Evolutionary conservation across 2,797 vertebrate genomes (phyloP).

Genomic region (Gastrophryne carolinensis): DNA sequence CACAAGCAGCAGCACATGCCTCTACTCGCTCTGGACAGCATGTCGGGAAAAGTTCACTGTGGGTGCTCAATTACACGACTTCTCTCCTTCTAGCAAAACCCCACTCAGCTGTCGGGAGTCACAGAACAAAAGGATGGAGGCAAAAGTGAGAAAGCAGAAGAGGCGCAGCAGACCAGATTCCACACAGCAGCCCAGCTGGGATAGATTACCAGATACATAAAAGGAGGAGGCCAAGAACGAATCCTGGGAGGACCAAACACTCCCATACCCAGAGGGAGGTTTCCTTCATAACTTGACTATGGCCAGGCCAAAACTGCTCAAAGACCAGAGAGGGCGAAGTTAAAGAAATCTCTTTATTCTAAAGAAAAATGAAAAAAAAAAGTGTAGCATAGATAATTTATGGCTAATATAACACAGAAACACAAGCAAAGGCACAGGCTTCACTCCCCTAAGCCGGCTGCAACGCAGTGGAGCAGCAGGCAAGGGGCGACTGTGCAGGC

Average conservation of each 20-base stretch:
- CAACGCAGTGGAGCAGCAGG: too few relatives aligned
- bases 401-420: slow-evolving; percentile 1
- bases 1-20: background rate
- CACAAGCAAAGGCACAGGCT: background rate
- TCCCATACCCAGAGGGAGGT: slow-evolving; percentile 46
- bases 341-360: too few relatives aligned
- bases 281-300: slow-evolving; percentile 42
- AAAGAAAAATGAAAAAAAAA: background rate
- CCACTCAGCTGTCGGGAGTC: slow-evolving; percentile 47
- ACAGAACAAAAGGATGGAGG: slow-evolving; percentile 41
- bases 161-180: slow-evolving; percentile 46
- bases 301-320: slow-evolving; percentile 18
- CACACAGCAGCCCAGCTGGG: slow-evolving; percentile 51
- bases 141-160: slow-evolving; percentile 37
- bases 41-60: background rate
- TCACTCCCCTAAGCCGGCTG: background rate
- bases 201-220: slow-evolving; percentile 52
- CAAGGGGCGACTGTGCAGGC: too few relatives aligned
- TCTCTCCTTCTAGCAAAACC: background rate
- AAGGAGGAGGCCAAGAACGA: slow-evolving; percentile 47
- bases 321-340: background rate
- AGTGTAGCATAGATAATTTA: background rate
- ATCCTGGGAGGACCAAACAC: slow-evolving; percentile 52
- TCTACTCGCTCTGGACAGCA: background rate
- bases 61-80: background rate